Evolutionary conservation across 2,888 invertebrate genomes (phyloP), one percentile per base, ranked within the genome.

Genomic region (Nesidiocoris tenuis): DNA sequence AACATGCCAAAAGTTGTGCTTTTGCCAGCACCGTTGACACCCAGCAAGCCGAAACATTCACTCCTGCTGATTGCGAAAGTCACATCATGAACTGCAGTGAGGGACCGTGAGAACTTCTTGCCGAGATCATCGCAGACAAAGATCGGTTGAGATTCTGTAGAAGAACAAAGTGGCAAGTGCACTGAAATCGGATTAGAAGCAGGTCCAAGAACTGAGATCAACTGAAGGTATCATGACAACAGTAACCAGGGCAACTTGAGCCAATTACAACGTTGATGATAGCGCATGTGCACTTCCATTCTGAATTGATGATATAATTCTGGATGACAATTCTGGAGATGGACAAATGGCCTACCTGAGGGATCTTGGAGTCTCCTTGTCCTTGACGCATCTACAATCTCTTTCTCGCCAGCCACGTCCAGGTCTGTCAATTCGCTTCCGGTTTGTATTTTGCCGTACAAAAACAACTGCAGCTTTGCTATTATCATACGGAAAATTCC

Each of bases 61-160:
- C 86, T 82, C 79, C 83, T 81, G 7, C 82, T 87, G 5, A 93
- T 89, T 0, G 88, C 88, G 82, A 94, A 90, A 81, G 87, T 89
- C 71, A 93, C 82, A 16, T 89, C 88, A 61, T 87, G 85, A 0
- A 92, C 91, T 0, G 91, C 91, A 59, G 85, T 80, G 63, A 86
- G 81, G 0, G 9, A 54, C 22, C 54, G 39, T 16, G 56, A 54
- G 25, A 39, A 75, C 21, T 75, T 75, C 54, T 75, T 75, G 18
- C 68, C 75, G 23, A 75, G 67, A 63, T 63, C 54, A 22, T 75
- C 68, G n/a, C 65, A 68, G 18, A 75, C 59, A 23, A 75, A 75
- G 23, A 75, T 63, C 22, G 68, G 61, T 19, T 7, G 22, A 5
- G 59, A 16, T 23, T 21, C 70, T 72, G 63, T 21, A 63, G 18